Percentiles rank a stretch among this genome's conserved stretches.
Evolutionary conservation across 2,113 vertebrate genomes (phyloP).

Genomic region (Lutjanus erythropterus): DNA sequence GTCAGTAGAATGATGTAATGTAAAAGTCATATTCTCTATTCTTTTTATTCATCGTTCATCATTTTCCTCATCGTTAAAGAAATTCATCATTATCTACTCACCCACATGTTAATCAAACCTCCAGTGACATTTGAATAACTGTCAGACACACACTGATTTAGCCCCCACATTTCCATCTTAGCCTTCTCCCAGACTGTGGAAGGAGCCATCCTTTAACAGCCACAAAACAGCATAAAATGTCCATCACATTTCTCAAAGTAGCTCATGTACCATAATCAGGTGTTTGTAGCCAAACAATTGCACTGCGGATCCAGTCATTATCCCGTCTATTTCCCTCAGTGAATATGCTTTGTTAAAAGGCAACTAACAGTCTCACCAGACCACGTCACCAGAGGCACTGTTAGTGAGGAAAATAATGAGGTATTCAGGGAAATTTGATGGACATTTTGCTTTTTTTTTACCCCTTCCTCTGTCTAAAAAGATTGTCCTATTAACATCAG

Average conservation of each 20-base stretch:
- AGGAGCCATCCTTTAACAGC: conserved; percentile 14
- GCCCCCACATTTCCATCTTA: conserved; percentile 21
- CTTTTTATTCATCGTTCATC: neutral
- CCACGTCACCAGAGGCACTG: conserved; percentile 16
- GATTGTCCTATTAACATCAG: conserved; percentile 15
- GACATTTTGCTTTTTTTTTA: neutral
- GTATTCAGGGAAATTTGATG: conserved; percentile 45
- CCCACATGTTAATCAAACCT: conserved; percentile 15
- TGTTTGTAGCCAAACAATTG: conserved; percentile 32
- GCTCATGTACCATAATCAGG: conserved; percentile 36
- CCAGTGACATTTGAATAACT: conserved; percentile 26
- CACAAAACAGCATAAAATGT: conserved; percentile 26
- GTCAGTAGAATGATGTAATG: neutral
- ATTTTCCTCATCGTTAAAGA: neutral
- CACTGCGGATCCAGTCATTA: conserved; percentile 26
- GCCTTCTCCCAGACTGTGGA: neutral
- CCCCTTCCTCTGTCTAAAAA: conserved; percentile 8
- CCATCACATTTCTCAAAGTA: conserved; percentile 30
- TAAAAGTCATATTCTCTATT: neutral
- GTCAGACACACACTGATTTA: conserved; percentile 3
- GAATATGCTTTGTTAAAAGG: conserved; percentile 29
- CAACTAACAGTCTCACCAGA: conserved; percentile 15
- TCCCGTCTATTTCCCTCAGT: conserved; percentile 19
- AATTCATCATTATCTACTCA: neutral
- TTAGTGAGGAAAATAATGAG: conserved; percentile 54